A percentile compares a stretch with the other conserved stretches of the same genome.
These are phyloP conservation scores for Eumacrocentrus americanus DNA, from an alignment of 2,888 invertebrate genomes.

Conservation along the genomic window DNA sequence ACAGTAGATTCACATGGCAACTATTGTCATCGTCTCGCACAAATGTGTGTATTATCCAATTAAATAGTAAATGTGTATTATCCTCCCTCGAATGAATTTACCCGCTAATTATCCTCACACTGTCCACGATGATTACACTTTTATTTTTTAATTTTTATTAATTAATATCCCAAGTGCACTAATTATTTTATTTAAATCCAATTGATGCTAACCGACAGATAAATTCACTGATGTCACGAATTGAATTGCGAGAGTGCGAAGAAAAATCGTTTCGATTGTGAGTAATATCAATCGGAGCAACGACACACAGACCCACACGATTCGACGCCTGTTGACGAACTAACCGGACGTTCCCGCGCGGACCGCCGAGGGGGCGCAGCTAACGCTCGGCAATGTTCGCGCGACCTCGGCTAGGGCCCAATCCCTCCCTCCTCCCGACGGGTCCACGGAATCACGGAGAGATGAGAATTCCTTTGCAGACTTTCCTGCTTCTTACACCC, in stretches of 20 bases:
- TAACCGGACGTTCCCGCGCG: conserved; percentile 48
- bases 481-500: conserved; percentile 16
- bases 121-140: not conserved
- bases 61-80: too few relatives aligned
- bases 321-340: conserved; percentile 53
- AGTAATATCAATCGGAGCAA: not conserved
- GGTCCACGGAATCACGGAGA: conserved; percentile 18
- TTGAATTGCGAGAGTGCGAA: not conserved
- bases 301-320: conserved; percentile 32
- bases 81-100: not conserved
- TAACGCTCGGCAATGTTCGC: conserved; percentile 35
- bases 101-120: not conserved
- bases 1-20: conserved; percentile 18
- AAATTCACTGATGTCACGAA: too few relatives aligned
- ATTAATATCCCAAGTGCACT: conserved; percentile 8
- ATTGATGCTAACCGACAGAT: too few relatives aligned
- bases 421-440: conserved; percentile 25
- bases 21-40: not conserved
- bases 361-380: conserved; percentile 54
- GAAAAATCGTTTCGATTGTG: not conserved
- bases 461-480: conserved; percentile 30
- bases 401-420: conserved; percentile 33
- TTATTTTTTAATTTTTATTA: too few relatives aligned
- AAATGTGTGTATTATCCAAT: conserved; percentile 1
- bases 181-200: not conserved